These are phyloP conservation scores for Cinclus mexicanus DNA, from an alignment of 2,113 vertebrate species.

Conservation along the genomic window DNA sequence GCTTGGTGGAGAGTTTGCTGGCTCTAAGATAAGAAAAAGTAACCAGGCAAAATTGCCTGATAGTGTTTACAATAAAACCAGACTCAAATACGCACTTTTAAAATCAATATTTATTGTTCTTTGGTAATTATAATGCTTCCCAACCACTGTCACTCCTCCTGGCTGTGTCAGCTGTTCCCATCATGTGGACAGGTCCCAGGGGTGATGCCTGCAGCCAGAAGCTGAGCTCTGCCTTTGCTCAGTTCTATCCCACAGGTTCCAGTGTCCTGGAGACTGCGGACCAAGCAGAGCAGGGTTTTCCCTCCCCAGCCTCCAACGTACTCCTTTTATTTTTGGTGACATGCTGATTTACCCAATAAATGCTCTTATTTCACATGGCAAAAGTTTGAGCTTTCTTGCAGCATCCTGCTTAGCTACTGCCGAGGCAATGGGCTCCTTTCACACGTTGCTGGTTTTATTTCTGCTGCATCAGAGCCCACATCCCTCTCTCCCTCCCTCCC, in stretches of 20 bases:
- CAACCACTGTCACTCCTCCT: not conserved
- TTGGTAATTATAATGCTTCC: not conserved
- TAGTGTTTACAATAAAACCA: constrained; percentile 41
- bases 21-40: not conserved
- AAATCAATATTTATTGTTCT: not conserved
- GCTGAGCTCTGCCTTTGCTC: not conserved
- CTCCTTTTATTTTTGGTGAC: not conserved
- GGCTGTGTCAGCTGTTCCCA: not conserved
- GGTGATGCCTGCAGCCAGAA: fast-evolving
- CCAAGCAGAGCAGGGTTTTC: not conserved
- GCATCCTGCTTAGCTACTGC: fast-evolving
- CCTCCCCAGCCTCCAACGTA: fast-evolving
- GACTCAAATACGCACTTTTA: not conserved
- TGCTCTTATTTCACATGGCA: fast-evolving
- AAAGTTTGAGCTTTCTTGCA: not conserved
- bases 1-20: not conserved
- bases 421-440: fast-evolving
- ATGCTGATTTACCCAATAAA: not conserved
- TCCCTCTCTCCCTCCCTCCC: not conserved
- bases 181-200: fast-evolving
- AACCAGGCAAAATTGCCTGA: not conserved
- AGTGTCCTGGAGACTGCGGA: fast-evolving
- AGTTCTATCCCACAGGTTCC: fast-evolving
- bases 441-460: fast-evolving
- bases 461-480: too few species aligned